phyloP scores from a whole-genome alignment of 2,113 vertebrate species.

The Syngnathus typhle region DNA sequence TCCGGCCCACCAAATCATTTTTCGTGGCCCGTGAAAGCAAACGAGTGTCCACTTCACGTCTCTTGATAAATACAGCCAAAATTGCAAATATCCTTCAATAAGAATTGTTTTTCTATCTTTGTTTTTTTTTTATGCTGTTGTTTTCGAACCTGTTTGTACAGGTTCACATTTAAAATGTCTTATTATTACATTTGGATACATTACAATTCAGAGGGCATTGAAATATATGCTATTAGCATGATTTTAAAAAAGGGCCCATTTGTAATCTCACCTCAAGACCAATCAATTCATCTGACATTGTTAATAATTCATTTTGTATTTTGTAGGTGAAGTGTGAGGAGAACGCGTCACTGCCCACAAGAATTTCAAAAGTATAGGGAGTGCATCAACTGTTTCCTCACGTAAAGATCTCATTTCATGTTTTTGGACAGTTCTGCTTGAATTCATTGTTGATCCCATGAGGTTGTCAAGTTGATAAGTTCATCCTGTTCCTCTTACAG shows the following conservation, averaged over 20 bases:
- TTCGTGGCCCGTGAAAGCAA: too few species aligned
- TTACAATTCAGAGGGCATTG: neutral
- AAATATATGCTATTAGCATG: too few species aligned
- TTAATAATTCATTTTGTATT: neutral
- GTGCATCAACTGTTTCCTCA: neutral
- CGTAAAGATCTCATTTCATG: neutral
- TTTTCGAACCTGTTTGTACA: too few species aligned
- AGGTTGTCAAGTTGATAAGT: conserved; percentile 25
- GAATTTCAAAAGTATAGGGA: neutral
- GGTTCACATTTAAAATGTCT: too few species aligned
- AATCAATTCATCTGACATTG: neutral
- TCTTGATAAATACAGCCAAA: too few species aligned
- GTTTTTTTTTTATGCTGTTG: too few species aligned
- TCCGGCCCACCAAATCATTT: neutral
- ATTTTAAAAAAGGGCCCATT: neutral
- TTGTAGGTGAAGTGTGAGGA: conserved; percentile 1
- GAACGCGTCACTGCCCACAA: neutral
- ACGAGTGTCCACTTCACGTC: neutral
- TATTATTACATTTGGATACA: too few species aligned
- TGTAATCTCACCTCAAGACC: neutral
- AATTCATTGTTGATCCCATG: conserved; percentile 20
- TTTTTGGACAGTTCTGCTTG: conserved; percentile 14
- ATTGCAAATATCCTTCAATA: neutral
- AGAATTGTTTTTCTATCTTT: neutral
- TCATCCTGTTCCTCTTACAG: conserved; percentile 9